A percentile compares a stretch with the other conserved stretches of the same genome.
These are phyloP conservation scores for Enteromius thamalakanensis DNA, from an alignment of 2,797 vertebrate genomes.

Conservation along the genomic window DNA sequence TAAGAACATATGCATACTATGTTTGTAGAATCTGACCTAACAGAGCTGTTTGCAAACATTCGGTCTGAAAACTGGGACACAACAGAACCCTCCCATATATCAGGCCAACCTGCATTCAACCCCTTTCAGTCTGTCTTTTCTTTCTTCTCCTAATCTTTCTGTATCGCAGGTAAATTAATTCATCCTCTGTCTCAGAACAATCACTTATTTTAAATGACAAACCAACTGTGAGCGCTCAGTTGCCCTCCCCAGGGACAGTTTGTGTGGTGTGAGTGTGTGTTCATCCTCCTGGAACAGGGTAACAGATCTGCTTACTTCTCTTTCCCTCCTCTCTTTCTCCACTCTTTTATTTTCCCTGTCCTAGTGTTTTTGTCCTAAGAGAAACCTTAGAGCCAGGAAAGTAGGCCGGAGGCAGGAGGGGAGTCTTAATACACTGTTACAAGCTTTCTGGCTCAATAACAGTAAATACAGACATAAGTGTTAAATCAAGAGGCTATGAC, in stretches of 20 bases:
- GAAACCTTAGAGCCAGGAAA: slow-evolving; percentile 49
- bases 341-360: slow-evolving; percentile 49
- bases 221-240: slow-evolving; percentile 44
- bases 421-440: slow-evolving; percentile 7
- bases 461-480: slow-evolving; percentile 44
- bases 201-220: slow-evolving; percentile 69
- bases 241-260: slow-evolving; percentile 48
- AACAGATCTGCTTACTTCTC: slow-evolving; percentile 53
- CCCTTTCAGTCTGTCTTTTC: slow-evolving; percentile 68
- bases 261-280: slow-evolving; percentile 41
- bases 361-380: slow-evolving; percentile 51
- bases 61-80: slow-evolving; percentile 81
- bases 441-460: slow-evolving; percentile 24
- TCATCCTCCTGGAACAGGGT: slow-evolving; percentile 43
- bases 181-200: slow-evolving; percentile 78
- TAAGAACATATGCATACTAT: neutral
- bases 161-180: slow-evolving; percentile 80
- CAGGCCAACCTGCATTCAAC: slow-evolving; percentile 72
- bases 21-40: slow-evolving; percentile 32
- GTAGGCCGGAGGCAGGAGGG: slow-evolving; percentile 51
- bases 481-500: neutral
- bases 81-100: slow-evolving; percentile 69
- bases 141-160: slow-evolving; percentile 53
- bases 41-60: slow-evolving; percentile 63
- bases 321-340: slow-evolving; percentile 41